These are phyloP conservation scores for Cremastinae sp. DNA, from an alignment of 2,888 invertebrate genomes.

Conservation along the genomic window DNA sequence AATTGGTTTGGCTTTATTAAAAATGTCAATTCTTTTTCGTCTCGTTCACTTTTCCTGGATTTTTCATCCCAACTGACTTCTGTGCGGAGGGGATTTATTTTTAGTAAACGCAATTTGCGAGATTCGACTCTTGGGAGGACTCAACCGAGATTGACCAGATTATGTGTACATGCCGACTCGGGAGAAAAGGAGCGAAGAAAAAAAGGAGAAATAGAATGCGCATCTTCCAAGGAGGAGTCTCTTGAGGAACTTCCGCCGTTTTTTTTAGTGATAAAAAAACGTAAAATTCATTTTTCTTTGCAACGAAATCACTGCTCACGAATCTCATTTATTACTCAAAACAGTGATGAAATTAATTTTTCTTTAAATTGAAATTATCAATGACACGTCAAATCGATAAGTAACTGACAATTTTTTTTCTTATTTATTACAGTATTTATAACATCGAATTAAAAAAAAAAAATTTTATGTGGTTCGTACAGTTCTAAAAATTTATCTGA, in stretches of 20 bases:
- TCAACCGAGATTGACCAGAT: conserved; percentile 53
- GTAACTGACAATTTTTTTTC: too few species aligned
- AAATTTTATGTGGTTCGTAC: too few species aligned
- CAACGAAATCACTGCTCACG: too few species aligned
- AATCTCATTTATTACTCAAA: too few species aligned
- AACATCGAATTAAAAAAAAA: too few species aligned
- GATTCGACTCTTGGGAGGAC: conserved; percentile 46
- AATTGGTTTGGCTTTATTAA: conserved; percentile 13
- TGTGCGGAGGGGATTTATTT: conserved; percentile 38
- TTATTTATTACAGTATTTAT: too few species aligned
- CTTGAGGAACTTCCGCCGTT: conserved; percentile 1
- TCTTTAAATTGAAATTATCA: too few species aligned
- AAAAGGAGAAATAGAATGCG: conserved; percentile 2
- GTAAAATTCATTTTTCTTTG: too few species aligned
- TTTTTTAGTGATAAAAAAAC: neutral
- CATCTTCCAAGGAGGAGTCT: neutral
- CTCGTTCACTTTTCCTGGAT: conserved; percentile 15
- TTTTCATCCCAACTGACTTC: conserved; percentile 47
- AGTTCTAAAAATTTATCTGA: too few species aligned
- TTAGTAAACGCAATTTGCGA: conserved; percentile 48
- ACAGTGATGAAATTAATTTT: too few species aligned
- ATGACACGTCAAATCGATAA: too few species aligned
- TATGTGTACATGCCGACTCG: conserved; percentile 2
- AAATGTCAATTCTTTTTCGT: conserved; percentile 21
- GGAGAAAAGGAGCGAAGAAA: neutral